Evolutionary conservation across 2,888 invertebrate genomes (phyloP), one percentile per base, ranked within the genome.

Genomic region (Dysmachus trigonus): DNA sequence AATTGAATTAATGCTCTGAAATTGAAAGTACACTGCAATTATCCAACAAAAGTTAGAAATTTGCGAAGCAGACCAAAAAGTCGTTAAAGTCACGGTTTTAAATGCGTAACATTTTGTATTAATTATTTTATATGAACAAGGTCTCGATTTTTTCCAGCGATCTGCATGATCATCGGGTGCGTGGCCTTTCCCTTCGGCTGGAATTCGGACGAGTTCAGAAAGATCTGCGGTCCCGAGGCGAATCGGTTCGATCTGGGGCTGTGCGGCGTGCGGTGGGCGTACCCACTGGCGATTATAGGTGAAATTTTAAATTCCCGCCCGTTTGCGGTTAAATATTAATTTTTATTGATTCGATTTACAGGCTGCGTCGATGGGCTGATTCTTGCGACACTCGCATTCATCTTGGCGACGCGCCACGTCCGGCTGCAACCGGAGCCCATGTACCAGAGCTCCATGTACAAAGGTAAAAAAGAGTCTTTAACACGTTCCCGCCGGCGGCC

Each of bases 221-320:
- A 95, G 90, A 96, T 98, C 0, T 99, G 99, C 90, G 98, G 98
- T 0, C 94, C 95, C 13, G 94, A 95, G 0, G 96, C 96, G 0
- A 96, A 96, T 89, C 95, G 95, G 89, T 96, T 95, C 88, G 93
- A 94, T 90, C 93, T 94, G 92, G 98, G 98, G 51, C 95, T 96
- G 31, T 99, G 99, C 91, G 96, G 96, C 88, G 94, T 99, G 85
- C 95, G 97, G 90, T 98, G 98, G 98, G 98, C 98, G 4, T 98
- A 97, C 92, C 95, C 98, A 13, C 93, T 99, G 89, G 98, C 98
- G 6, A 96, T 97, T 87, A 97, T 99, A 87, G 98, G 92, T 86
- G 86, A 88, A 87, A 73, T 8, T 18, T 27, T 8, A 73, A 47
- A 77, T 22, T 33, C 72, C 22, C 15, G 22, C 62, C 27, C 18